Evolutionary conservation across 2,113 vertebrate species (phyloP).

Genomic region (Notarius quadriscutis): DNA sequence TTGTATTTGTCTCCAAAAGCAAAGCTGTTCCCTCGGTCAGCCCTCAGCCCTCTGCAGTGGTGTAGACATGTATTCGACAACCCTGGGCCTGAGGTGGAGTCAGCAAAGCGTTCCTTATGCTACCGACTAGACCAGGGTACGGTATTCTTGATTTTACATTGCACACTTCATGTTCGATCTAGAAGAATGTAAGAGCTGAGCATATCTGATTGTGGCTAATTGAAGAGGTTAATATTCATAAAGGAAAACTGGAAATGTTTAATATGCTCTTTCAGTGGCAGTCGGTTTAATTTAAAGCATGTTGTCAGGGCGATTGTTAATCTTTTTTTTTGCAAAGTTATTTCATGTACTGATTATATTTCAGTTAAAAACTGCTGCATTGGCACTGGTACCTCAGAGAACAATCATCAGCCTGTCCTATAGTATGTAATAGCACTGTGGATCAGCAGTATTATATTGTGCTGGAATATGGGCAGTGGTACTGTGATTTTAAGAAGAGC

Average conservation of each 20-base stretch:
- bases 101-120: conserved; percentile 89
- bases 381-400: neutral
- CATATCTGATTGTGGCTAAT: neutral
- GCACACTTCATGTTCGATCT: neutral
- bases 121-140: conserved; percentile 97
- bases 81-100: conserved; percentile 88
- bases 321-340: neutral
- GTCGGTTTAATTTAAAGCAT: neutral
- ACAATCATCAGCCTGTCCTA: neutral
- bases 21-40: conserved; percentile 70
- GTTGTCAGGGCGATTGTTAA: neutral
- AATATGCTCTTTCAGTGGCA: neutral
- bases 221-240: neutral
- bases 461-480: neutral
- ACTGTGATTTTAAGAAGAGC: neutral
- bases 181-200: neutral
- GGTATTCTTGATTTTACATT: neutral
- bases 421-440: neutral
- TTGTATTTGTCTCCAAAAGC: conserved; percentile 85
- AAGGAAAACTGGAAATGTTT: neutral
- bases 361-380: neutral
- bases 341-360: neutral
- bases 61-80: conserved; percentile 92
- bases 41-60: conserved; percentile 87
- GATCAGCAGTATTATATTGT: neutral